These are phyloP conservation scores for Taurulus bubalis DNA, from an alignment of 2,113 vertebrate species.

Conservation along the genomic window DNA sequence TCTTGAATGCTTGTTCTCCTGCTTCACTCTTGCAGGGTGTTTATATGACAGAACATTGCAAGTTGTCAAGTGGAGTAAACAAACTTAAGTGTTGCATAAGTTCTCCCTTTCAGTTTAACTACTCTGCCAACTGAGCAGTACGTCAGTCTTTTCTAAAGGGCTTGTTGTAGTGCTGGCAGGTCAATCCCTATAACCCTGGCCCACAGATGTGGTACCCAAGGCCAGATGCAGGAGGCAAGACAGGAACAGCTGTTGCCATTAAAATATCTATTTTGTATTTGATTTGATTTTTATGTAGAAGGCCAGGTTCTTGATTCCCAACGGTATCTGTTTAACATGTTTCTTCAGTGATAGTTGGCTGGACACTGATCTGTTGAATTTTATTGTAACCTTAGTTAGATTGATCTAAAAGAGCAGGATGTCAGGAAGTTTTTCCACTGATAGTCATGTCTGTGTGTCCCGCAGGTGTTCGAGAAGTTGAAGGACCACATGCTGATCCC, in stretches of 20 bases:
- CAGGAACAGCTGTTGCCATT: constrained; percentile 20
- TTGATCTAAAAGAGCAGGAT: background rate
- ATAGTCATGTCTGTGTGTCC: constrained; percentile 36
- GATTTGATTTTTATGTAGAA: background rate
- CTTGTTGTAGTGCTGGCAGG: background rate
- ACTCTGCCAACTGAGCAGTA: background rate
- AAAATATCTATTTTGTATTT: background rate
- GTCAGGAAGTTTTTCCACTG: background rate
- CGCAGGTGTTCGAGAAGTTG: constrained; percentile 94
- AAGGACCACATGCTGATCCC: constrained; percentile 97
- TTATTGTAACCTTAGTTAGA: background rate
- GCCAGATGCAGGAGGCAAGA: background rate
- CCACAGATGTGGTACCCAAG: constrained; percentile 4
- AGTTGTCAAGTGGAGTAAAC: constrained; percentile 51
- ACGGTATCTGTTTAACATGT: background rate
- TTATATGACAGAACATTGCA: constrained; percentile 38
- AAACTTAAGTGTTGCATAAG: constrained; percentile 38
- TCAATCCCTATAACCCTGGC: background rate
- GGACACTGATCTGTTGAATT: background rate
- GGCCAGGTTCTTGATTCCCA: background rate
- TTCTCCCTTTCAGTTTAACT: constrained; percentile 16
- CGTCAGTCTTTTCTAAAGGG: constrained; percentile 13
- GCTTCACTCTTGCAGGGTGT: constrained; percentile 40
- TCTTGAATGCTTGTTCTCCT: constrained; percentile 44
- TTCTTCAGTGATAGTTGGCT: background rate